These are phyloP conservation scores for Drosophila lutescens DNA, from an alignment of 2,888 invertebrate species.

Conservation along the genomic window DNA sequence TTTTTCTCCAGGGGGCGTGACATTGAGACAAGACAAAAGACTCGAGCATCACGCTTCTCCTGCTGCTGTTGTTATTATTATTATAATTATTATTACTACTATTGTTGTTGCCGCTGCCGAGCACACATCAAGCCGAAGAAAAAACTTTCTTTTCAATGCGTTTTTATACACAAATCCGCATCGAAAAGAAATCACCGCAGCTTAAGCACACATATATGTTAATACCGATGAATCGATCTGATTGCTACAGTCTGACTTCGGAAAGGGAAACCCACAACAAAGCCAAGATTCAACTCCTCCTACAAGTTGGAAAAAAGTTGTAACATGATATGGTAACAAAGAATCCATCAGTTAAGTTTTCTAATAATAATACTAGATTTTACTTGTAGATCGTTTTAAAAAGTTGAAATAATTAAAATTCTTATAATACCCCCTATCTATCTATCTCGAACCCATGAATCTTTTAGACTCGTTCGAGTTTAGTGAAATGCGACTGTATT, in stretches of 20 bases:
- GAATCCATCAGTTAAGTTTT: too few relatives aligned
- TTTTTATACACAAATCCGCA: conserved; percentile 41
- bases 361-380: too few relatives aligned
- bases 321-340: too few relatives aligned
- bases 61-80: conserved; percentile 1
- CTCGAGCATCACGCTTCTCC: conserved; percentile 27
- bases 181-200: conserved; percentile 67
- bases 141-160: conserved; percentile 70
- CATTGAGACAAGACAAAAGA: conserved; percentile 64
- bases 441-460: not conserved
- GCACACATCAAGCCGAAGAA: conserved; percentile 13
- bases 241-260: conserved; percentile 20
- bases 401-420: not conserved
- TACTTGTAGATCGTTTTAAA: not conserved
- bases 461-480: not conserved
- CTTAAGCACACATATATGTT: conserved; percentile 21
- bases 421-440: not conserved
- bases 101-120: conserved; percentile 12
- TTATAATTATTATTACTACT: conserved; percentile 21
- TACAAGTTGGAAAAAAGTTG: too few relatives aligned
- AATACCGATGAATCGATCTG: conserved; percentile 24
- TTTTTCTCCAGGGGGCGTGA: conserved; percentile 54
- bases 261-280: not conserved
- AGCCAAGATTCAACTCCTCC: too few relatives aligned
- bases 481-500: conserved; percentile 2